A percentile compares a stretch with the other conserved stretches of the same genome.
Evolutionary conservation across 2,797 vertebrate genomes (phyloP).

Genomic region (Chiropotes sagulatus): DNA sequence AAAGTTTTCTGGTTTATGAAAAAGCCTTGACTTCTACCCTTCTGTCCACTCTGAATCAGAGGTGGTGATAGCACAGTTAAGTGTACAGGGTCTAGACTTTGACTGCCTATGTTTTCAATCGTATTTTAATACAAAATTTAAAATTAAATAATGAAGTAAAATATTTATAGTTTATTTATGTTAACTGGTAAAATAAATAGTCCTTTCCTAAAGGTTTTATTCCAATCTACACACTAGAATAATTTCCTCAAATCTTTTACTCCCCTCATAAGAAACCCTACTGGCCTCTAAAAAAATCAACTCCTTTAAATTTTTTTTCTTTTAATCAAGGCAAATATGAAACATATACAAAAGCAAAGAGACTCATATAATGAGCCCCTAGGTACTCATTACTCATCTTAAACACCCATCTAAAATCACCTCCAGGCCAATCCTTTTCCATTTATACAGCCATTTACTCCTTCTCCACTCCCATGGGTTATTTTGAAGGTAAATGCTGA

Average conservation of each 20-base stretch:
- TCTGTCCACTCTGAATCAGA: neutral
- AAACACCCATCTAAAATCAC: neutral
- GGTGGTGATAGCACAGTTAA: neutral
- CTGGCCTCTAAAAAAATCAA: neutral
- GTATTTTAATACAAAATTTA: slow-evolving; percentile 1
- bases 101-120: neutral
- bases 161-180: neutral
- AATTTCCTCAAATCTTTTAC: slow-evolving; percentile 8
- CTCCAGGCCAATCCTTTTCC: neutral
- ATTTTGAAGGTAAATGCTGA: neutral
- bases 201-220: slow-evolving; percentile 15
- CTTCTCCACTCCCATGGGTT: neutral
- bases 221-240: neutral
- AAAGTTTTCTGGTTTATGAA: neutral
- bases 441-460: neutral
- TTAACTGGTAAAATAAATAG: neutral
- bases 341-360: neutral
- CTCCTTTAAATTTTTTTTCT: neutral
- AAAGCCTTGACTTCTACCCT: neutral
- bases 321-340: slow-evolving; percentile 17
- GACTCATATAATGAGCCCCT: neutral
- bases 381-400: neutral
- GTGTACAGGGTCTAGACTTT: neutral
- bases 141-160: slow-evolving; percentile 5
- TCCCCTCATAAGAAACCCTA: neutral